These are phyloP conservation scores for Rotaria macrura DNA, from an alignment of 2,888 invertebrate species.

Conservation along the genomic window DNA sequence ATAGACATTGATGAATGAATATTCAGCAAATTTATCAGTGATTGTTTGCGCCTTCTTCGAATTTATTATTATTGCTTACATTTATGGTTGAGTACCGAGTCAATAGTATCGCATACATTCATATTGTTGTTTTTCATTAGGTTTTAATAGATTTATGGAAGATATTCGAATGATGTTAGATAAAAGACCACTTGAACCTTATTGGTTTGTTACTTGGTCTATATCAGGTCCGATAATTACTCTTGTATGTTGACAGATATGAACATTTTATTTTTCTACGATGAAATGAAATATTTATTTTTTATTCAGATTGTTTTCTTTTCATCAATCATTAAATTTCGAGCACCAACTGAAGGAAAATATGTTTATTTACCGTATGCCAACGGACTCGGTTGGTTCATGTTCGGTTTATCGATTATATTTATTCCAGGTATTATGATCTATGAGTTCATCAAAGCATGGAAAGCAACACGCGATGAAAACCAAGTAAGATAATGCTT, in stretches of 20 bases:
- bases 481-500: not conserved
- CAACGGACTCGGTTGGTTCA: not conserved
- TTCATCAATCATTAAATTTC: not conserved
- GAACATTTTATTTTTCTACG: not conserved
- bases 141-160: constrained; percentile 35
- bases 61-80: not conserved
- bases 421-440: constrained; percentile 5
- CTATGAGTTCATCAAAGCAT: not conserved
- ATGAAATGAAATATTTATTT: not conserved
- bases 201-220: constrained; percentile 32
- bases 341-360: not conserved
- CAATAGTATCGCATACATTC: not conserved
- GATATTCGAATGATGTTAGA: constrained; percentile 17
- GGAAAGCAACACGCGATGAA: not conserved
- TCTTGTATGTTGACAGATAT: not conserved
- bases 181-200: not conserved
- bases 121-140: constrained; percentile 35
- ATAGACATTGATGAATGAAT: constrained; percentile 21
- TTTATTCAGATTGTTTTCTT: constrained; percentile 2
- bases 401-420: not conserved
- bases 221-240: constrained; percentile 15
- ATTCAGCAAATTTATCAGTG: not conserved
- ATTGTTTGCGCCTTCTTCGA: constrained; percentile 14
- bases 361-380: not conserved
- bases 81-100: not conserved